Base-by-base conservation (phyloP, 1,140 invertebrate genomes). In the Ptiloglossa arizonensis region DNA sequence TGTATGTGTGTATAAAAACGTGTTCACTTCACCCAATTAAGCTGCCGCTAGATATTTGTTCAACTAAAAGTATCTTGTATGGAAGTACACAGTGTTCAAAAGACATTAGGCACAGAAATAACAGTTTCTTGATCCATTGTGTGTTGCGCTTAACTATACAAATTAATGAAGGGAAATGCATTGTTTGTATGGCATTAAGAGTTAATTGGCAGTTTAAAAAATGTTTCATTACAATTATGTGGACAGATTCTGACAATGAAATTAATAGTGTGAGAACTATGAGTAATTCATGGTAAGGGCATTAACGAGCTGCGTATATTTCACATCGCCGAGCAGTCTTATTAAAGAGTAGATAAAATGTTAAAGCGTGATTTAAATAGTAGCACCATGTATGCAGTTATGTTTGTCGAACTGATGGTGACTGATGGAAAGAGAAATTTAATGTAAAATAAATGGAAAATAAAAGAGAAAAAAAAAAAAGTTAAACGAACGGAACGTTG, bases 161-260 rank as follows among this genome's bases (percentile, higher is more conserved):
- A 86, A 83, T 87, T 74, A 87, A 64, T 86, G 74, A 86, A 79
- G 74, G 85, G 80, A 85, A 87, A 88, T 86, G 85, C 78, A 80
- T 88, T 77, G 71, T 77, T 84, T 83, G 80, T 87, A 90, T 90
- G 90, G 89, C 89, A 90, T 87, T 89, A 76, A 85, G 79, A 87
- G 86, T 83, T 79, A 85, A 86, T 89, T 90, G 88, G 88, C 89
- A 90, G 89, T 90, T 89, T 80, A 54, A 79, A 87, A 87, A 81
- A 82, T 87, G 78, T 78, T 50, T 82, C 69, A 50, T 86, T 86
- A 69, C 38, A 50, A n/a, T 73, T 64, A 68, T 35, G 67, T 83
- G 79, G 59, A 72, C 57, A 78, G 72, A 68, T 81, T 76, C 62
- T 72, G 52, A 71, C 57, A 41, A 81, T 72, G 64, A 76, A 46